These are phyloP conservation scores for Hemiscyllium ocellatum DNA, from an alignment of 2,113 vertebrate genomes.

Conservation along the genomic window DNA sequence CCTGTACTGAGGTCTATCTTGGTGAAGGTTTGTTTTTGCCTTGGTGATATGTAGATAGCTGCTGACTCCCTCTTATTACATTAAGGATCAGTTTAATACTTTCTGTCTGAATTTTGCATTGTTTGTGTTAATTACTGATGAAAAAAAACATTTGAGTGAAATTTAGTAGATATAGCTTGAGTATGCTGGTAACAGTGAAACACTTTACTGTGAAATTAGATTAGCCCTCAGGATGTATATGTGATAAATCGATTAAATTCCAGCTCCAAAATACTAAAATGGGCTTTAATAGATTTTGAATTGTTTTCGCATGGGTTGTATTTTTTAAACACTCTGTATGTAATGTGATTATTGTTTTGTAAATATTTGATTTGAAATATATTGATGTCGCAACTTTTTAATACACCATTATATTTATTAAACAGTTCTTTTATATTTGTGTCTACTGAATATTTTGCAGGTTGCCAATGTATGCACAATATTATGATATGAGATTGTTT, in stretches of 20 bases:
- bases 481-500: neutral
- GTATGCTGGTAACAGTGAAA: neutral
- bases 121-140: constrained; percentile 7
- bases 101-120: neutral
- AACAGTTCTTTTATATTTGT: neutral
- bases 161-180: neutral
- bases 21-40: neutral
- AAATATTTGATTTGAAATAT: constrained; percentile 17
- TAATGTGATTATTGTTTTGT: neutral
- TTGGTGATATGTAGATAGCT: neutral
- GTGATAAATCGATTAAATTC: neutral
- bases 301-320: neutral
- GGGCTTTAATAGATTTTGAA: neutral
- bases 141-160: constrained; percentile 24
- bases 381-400: neutral
- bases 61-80: neutral
- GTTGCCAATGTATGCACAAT: neutral
- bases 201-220: constrained; percentile 16
- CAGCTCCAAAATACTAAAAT: neutral
- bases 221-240: neutral
- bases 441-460: neutral
- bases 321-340: neutral
- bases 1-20: neutral
- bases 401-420: neutral
- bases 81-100: neutral